These are phyloP conservation scores for Trachelipus rathkii DNA, from an alignment of 1,140 invertebrate species.

Conservation along the genomic window DNA sequence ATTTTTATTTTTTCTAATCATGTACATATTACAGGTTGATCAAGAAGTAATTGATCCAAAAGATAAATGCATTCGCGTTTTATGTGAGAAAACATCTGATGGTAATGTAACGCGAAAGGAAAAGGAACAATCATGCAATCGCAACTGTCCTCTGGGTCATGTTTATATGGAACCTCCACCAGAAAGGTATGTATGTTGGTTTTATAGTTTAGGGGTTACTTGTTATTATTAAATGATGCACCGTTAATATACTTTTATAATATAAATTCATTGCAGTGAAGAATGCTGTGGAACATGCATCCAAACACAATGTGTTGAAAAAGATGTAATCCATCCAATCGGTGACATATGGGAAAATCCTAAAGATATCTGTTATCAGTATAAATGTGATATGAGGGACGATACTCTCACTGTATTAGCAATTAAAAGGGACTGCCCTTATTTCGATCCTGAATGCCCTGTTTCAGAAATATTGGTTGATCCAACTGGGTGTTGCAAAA, in stretches of 20 bases:
- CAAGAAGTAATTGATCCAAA: constrained; percentile 33
- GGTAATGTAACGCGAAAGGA: constrained; percentile 40
- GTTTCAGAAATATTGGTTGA: constrained; percentile 40
- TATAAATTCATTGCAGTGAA: constrained; percentile 40
- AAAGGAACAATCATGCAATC: constrained; percentile 37
- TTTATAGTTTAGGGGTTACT: neutral
- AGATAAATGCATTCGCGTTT: constrained; percentile 36
- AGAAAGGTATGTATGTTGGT: constrained; percentile 31
- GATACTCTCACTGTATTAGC: constrained; percentile 37
- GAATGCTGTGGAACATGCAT: constrained; percentile 69
- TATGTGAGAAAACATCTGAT: constrained; percentile 27
- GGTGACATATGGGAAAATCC: constrained; percentile 46
- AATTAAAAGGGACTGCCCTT: constrained; percentile 39
- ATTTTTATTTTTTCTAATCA: neutral
- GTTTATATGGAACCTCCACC: constrained; percentile 32
- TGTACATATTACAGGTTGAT: constrained; percentile 23
- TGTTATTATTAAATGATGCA: neutral
- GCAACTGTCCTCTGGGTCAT: constrained; percentile 39
- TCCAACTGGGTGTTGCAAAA: constrained; percentile 46
- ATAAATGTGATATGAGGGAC: constrained; percentile 44
- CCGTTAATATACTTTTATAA: neutral
- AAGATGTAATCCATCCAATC: constrained; percentile 54
- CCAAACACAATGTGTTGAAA: constrained; percentile 61
- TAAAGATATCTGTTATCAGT: constrained; percentile 45
- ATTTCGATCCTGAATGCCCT: constrained; percentile 45